Evolutionary conservation across 1,140 invertebrate species (phyloP).

Genomic region (Drosophila subpulchrella): DNA sequence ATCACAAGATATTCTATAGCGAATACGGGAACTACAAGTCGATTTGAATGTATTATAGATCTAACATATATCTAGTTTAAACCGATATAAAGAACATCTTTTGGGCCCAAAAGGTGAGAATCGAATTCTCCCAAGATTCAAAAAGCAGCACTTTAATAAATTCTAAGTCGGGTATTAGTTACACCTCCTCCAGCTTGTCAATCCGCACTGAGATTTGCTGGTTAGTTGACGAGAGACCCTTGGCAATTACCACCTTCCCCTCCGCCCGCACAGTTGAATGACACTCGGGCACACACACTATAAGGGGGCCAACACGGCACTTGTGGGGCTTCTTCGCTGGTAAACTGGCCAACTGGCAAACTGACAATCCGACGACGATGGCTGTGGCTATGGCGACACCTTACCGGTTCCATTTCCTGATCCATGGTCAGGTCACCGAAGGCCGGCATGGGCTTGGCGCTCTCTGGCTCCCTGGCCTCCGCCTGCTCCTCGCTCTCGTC

Average conservation of each 20-base stretch:
- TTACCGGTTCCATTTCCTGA: constrained; percentile 82
- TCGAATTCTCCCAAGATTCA: not conserved
- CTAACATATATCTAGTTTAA: too few species aligned
- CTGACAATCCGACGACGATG: constrained; percentile 21
- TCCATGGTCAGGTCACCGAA: constrained; percentile 86
- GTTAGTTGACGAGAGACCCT: constrained; percentile 19
- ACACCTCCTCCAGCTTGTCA: constrained; percentile 25
- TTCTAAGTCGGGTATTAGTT: constrained; percentile 28
- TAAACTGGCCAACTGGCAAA: constrained; percentile 27
- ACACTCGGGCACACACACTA: constrained; percentile 41
- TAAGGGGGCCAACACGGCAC: constrained; percentile 37
- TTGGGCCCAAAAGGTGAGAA: not conserved
- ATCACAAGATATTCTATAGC: too few species aligned
- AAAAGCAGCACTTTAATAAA: constrained; percentile 4
- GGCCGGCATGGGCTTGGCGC: constrained; percentile 84
- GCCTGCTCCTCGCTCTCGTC: constrained; percentile 45
- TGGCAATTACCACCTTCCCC: constrained; percentile 16
- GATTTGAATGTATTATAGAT: too few species aligned
- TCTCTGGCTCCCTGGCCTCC: constrained; percentile 22
- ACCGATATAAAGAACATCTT: too few species aligned
- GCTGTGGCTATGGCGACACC: constrained; percentile 26
- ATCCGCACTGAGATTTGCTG: constrained; percentile 36
- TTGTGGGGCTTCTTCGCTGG: constrained; percentile 54
- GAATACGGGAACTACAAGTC: too few species aligned
- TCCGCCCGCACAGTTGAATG: constrained; percentile 54